Percentiles rank a stretch among this genome's conserved stretches.
phyloP scores from a whole-genome alignment of 2,888 invertebrate species.

The Oxytorus armatus region DNA sequence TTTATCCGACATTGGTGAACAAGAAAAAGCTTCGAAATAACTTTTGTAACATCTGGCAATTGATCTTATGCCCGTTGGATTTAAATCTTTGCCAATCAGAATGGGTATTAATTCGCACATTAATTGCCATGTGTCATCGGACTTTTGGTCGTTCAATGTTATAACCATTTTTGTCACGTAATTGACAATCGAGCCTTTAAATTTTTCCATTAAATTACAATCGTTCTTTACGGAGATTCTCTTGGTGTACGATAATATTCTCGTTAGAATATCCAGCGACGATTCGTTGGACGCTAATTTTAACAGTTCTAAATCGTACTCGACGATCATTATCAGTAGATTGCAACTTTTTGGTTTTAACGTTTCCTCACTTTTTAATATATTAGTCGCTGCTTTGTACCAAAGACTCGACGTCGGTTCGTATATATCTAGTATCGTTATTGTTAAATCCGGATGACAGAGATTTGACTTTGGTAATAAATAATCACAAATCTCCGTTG shows the following conservation, averaged over 20 bases:
- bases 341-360: conserved; percentile 7
- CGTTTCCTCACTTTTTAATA: conserved; percentile 15
- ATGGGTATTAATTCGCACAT: conserved; percentile 63
- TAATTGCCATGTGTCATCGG: conserved; percentile 60
- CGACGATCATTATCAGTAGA: conserved; percentile 13
- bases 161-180: conserved; percentile 43
- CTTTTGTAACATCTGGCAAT: conserved; percentile 18
- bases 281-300: not conserved
- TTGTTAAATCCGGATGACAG: conserved; percentile 1
- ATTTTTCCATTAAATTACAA: conserved; percentile 44
- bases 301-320: conserved; percentile 51
- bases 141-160: conserved; percentile 59
- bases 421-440: conserved; percentile 13
- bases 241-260: conserved; percentile 1
- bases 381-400: conserved; percentile 22
- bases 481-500: conserved; percentile 71
- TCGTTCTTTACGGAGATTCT: not conserved
- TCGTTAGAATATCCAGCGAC: too few species aligned
- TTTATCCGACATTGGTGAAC: not conserved
- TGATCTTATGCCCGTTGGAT: conserved; percentile 6
- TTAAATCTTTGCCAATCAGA: conserved; percentile 46
- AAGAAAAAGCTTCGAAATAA: conserved; percentile 60
- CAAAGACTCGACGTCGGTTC: conserved; percentile 19
- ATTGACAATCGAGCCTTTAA: conserved; percentile 51
- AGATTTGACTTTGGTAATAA: conserved; percentile 64